phyloP scores from a whole-genome alignment of 92 coral and sea anemone genomes.

The Paramuricea clavata region DNA sequence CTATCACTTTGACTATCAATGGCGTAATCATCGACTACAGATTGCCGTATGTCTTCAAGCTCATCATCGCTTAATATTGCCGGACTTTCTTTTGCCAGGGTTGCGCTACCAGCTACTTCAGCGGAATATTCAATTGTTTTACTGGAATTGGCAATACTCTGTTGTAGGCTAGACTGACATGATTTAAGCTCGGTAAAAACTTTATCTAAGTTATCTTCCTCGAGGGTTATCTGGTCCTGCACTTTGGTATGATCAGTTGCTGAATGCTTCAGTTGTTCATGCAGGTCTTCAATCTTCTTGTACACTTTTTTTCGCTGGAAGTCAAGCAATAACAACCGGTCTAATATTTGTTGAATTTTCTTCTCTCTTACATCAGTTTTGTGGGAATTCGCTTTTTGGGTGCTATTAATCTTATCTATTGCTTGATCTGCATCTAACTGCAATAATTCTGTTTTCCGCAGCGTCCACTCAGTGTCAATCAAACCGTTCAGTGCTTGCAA shows the following conservation, averaged over 20 bases:
- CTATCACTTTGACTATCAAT: background rate
- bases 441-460: no score
- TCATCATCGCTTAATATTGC: background rate
- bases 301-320: background rate
- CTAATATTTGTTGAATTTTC: no score
- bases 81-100: background rate
- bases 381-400: background rate
- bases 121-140: background rate
- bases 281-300: background rate
- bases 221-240: background rate
- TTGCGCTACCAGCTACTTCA: background rate
- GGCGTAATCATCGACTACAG: background rate
- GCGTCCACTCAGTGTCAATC: no score
- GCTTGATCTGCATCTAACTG: no score
- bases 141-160: background rate
- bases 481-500: no score
- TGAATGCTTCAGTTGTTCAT: background rate
- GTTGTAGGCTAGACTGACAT: background rate
- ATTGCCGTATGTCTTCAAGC: background rate
- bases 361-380: no score
- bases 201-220: background rate
- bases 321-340: no score
- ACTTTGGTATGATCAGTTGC: background rate
- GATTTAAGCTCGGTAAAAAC: background rate
- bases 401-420: no score